A percentile compares a stretch with the other conserved stretches of the same genome.
phyloP scores from a whole-genome alignment of 2,113 vertebrate species.

The Tychaedon coryphoeus region DNA sequence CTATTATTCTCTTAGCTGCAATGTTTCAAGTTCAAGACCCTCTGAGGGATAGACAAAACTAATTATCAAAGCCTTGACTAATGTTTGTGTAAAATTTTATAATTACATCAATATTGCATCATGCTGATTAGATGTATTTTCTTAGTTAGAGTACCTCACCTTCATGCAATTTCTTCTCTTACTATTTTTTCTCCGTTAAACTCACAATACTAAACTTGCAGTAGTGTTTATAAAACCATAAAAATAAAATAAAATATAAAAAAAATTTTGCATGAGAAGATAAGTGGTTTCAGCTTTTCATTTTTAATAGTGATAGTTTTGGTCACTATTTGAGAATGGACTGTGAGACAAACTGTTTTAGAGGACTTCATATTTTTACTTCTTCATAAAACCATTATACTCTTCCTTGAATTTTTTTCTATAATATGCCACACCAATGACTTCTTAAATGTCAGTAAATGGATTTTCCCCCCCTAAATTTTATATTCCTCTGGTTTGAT shows the following conservation, averaged over 20 bases:
- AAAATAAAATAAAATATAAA: neutral
- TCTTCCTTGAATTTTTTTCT: neutral
- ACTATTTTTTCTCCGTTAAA: neutral
- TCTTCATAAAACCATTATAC: neutral
- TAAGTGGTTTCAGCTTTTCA: neutral
- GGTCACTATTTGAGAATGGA: neutral
- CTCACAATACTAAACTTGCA: neutral
- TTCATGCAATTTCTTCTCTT: neutral
- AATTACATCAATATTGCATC: neutral
- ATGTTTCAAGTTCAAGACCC: neutral
- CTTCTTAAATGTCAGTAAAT: neutral
- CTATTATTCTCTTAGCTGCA: neutral
- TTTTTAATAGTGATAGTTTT: neutral
- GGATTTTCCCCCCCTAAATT: rapidly evolving
- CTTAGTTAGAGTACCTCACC: neutral
- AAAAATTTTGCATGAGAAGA: neutral
- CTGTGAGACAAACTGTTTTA: neutral
- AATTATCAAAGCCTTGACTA: constrained; percentile 44
- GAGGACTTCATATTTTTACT: neutral
- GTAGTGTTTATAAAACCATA: neutral
- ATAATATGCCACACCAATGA: neutral
- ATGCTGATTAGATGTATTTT: neutral
- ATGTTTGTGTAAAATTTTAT: neutral
- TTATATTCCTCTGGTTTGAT: neutral
- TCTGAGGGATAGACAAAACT: neutral